Conservation (phyloP, 2,888 invertebrate genomes). For the Drosophila multiciliata region DNA sequence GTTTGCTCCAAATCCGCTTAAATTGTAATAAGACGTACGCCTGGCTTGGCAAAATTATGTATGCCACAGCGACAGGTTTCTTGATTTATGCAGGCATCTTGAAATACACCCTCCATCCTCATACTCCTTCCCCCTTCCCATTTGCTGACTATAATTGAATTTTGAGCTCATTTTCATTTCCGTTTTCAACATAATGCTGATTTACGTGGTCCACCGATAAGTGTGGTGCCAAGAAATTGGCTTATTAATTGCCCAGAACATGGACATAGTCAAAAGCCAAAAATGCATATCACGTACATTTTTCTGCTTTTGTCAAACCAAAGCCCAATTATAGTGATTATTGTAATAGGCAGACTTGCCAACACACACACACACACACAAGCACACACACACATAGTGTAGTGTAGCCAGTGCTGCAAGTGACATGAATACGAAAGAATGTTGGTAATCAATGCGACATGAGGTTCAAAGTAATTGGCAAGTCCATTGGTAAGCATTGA, state of each 20-base stretch:
- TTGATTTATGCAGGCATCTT: constrained; percentile 65
- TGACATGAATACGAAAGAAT: constrained; percentile 73
- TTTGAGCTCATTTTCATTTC: constrained; percentile 76
- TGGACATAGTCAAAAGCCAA: constrained; percentile 6
- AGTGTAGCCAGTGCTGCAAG: constrained; percentile 52
- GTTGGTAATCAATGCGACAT: constrained; percentile 45
- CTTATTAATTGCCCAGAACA: constrained; percentile 67
- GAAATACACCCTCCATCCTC: constrained; percentile 21
- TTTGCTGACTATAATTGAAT: constrained; percentile 67
- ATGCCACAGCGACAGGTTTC: constrained; percentile 44
- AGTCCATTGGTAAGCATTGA: constrained; percentile 33
- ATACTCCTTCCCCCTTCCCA: neutral
- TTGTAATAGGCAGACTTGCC: constrained; percentile 49
- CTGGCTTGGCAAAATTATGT: constrained; percentile 65
- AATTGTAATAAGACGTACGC: constrained; percentile 67
- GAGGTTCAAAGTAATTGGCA: constrained; percentile 54
- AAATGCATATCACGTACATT: constrained; percentile 73
- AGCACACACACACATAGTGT: neutral
- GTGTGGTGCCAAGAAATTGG: constrained; percentile 51
- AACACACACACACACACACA: neutral
- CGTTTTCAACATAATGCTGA: constrained; percentile 71
- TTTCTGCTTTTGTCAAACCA: constrained; percentile 52
- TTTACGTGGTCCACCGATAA: constrained; percentile 68
- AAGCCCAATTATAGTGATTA: constrained; percentile 80
- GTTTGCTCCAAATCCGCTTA: constrained; percentile 69